Conservation (phyloP, 2,113 vertebrate species). For the Heptranchias perlo region DNA sequence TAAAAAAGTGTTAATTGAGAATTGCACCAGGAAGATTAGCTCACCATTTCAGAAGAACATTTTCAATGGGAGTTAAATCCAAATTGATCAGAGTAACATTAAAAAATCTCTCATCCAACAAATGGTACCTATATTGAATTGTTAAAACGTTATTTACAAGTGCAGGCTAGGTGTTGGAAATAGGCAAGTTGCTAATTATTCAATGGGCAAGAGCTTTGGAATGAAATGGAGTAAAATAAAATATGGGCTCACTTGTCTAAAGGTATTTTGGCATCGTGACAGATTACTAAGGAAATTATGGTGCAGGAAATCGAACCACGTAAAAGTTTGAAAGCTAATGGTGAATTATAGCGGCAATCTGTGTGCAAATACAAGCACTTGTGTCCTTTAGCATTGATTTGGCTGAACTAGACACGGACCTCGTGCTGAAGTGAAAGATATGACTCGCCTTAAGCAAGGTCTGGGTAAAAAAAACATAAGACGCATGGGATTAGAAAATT, state of each 20-base stretch:
- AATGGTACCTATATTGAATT: neutral
- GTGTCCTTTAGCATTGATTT: neutral
- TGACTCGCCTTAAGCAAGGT: constrained; percentile 39
- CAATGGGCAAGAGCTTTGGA: neutral
- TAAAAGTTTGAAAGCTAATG: neutral
- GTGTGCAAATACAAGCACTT: neutral
- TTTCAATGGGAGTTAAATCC: neutral
- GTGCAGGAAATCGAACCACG: neutral
- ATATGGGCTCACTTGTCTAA: neutral
- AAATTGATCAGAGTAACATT: neutral
- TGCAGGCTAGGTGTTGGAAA: neutral
- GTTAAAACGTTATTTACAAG: neutral
- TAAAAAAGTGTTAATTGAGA: neutral
- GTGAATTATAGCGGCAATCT: neutral
- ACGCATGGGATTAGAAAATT: neutral
- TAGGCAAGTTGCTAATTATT: neutral
- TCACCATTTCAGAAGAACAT: neutral
- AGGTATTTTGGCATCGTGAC: neutral
- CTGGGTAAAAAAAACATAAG: neutral
- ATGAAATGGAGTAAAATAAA: neutral
- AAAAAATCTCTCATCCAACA: neutral
- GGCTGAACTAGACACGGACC: neutral
- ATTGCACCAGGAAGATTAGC: neutral
- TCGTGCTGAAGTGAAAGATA: neutral
- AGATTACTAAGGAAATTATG: neutral